Percentiles rank a stretch among this genome's conserved stretches.
Evolutionary conservation across 2,113 vertebrate species (phyloP).

Genomic region (Perca flavescens): DNA sequence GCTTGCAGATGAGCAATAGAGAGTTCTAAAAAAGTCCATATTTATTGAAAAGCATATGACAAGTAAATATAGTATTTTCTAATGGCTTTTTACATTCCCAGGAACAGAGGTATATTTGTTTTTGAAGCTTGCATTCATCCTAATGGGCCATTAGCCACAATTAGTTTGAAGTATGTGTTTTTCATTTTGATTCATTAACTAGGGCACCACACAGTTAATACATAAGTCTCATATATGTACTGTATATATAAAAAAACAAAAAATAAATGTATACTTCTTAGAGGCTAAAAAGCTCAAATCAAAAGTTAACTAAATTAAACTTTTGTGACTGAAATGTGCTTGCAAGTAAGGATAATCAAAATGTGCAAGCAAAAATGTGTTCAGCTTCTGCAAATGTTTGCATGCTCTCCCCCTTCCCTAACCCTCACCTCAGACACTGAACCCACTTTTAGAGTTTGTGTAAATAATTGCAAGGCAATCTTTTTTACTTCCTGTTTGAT

Average conservation of each 20-base stretch:
- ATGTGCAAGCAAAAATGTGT: background rate
- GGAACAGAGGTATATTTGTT: background rate
- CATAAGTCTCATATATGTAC: background rate
- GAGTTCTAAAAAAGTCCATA: background rate
- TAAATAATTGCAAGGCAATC: background rate
- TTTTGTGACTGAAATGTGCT: background rate
- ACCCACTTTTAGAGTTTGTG: constrained; percentile 1
- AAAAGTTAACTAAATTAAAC: background rate
- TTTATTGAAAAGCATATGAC: constrained; percentile 4
- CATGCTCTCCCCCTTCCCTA: background rate
- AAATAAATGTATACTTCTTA: too few relatives aligned
- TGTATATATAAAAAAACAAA: too few relatives aligned
- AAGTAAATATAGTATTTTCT: background rate
- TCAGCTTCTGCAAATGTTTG: background rate
- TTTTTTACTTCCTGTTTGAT: constrained; percentile 5
- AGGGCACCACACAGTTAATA: background rate
- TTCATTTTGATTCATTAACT: constrained; percentile 27
- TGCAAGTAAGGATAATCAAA: background rate
- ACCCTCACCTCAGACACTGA: background rate
- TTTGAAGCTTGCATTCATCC: constrained; percentile 22
- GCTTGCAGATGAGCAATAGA: background rate
- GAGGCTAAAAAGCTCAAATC: background rate
- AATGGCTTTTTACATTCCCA: constrained; percentile 8
- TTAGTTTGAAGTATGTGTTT: constrained; percentile 41
- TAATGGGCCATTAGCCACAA: constrained; percentile 48